phyloP scores from a whole-genome alignment of 2,113 vertebrate species.

The Odobenus rosmarus region DNA sequence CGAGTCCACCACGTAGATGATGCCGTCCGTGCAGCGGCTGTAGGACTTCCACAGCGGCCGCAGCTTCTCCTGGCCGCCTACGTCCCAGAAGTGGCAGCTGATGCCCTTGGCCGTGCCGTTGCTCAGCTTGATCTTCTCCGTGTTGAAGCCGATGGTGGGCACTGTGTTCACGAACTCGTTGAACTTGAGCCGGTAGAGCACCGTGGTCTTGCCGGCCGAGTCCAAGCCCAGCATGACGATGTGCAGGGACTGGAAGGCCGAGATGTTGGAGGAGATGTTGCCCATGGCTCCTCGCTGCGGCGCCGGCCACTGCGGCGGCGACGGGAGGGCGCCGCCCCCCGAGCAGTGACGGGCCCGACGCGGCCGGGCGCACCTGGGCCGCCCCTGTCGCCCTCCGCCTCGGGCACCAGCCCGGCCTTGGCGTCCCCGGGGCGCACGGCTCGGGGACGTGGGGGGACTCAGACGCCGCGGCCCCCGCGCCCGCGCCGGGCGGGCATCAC shows the following conservation, averaged over 20 bases:
- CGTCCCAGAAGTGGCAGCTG: slow-evolving; percentile 99
- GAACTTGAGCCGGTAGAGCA: slow-evolving; percentile 96
- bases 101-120: slow-evolving; percentile 96
- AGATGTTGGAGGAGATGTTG: slow-evolving; percentile 97
- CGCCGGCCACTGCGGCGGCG: slow-evolving; percentile 76
- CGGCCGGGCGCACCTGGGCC: slow-evolving; percentile 56
- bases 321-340: slow-evolving; percentile 75
- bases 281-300: slow-evolving; percentile 89
- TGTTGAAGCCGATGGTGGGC: slow-evolving; percentile 98
- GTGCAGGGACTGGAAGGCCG: slow-evolving; percentile 97
- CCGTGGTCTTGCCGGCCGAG: slow-evolving; percentile 97
- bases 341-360: slow-evolving; percentile 6
- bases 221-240: slow-evolving; percentile 98
- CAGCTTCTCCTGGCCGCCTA: slow-evolving; percentile 98
- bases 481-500: slow-evolving; percentile 12
- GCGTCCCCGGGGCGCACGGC: neutral
- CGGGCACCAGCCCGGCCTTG: neutral
- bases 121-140: slow-evolving; percentile 95
- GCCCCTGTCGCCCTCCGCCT: slow-evolving; percentile 37
- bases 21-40: slow-evolving; percentile 97
- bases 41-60: slow-evolving; percentile 98
- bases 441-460: neutral
- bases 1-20: slow-evolving; percentile 99
- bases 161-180: slow-evolving; percentile 99
- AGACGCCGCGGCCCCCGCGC: slow-evolving; percentile 3